Base-by-base conservation (phyloP, 2,888 invertebrate genomes). In the Conomelus anceps region DNA sequence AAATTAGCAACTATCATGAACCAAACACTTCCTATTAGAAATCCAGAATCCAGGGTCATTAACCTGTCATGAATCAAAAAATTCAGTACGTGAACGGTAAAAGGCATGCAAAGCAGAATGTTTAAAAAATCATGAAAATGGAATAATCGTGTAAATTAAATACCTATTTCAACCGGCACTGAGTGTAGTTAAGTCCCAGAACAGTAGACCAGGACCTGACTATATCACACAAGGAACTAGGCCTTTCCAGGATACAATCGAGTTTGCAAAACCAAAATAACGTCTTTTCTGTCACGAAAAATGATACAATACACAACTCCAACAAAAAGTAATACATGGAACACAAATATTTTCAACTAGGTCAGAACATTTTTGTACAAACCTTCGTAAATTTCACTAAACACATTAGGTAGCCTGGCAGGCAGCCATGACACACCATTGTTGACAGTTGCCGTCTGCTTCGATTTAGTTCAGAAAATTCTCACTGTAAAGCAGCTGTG, bases 361-460 rank as follows among this genome's bases (percentile, higher is more conserved):
- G 29, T 86, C 23, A 86, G 13, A 22, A 26, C 22, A 86, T 23
- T 23, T 26, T 29, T 7, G 20, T 89, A 90, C 89, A 88, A 90
- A 91, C 91, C 91, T 91, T 91, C 89, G 89, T 90, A 90, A 89
- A 89, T 89, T 89, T 90, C 90, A 90, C 90, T 88, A 90, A 90
- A 91, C 91, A 91, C 91, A 91, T 91, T 91, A 91, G 91, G 91
- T 90, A 89, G 91, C 91, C 91, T 90, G 91, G 90, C 90, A 88
- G 90, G 90, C 90, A 90, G 91, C 91, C 91, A 91, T 91, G 91
- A 91, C 91, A 91, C 91, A 91, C 91, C 91, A 91, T 91, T 91
- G 91, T 91, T 91, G 91, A 90, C 90, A 90, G 89, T 90, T 89
- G 89, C 88, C 90, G 88, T 90, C 90, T 90, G 90, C 88, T 89